These are phyloP conservation scores for Meloidogyne chitwoodi DNA, from an alignment of 1,140 invertebrate species.

Conservation along the genomic window DNA sequence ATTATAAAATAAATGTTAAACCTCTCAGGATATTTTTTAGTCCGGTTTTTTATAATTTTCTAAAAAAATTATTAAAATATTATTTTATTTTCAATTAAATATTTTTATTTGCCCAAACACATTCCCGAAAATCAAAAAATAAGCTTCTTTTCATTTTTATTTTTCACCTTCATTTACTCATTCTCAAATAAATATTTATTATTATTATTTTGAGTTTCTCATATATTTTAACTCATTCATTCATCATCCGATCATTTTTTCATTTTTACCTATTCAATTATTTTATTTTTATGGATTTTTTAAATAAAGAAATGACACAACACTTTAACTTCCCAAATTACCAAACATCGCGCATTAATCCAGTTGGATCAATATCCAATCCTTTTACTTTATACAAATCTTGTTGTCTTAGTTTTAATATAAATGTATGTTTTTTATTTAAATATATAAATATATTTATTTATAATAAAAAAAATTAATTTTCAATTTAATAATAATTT, in stretches of 20 bases:
- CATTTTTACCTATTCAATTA: neutral
- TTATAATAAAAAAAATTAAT: too few species aligned
- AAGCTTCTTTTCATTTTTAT: neutral
- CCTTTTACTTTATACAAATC: neutral
- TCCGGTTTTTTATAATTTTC: too few species aligned
- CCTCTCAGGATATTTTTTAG: too few species aligned
- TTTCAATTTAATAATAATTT: too few species aligned
- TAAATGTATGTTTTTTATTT: neutral
- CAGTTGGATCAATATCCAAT: neutral
- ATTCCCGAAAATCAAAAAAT: too few species aligned
- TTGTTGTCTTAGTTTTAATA: constrained; percentile 6
- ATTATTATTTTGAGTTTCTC: too few species aligned
- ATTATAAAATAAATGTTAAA: too few species aligned
- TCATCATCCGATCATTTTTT: neutral
- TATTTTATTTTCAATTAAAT: too few species aligned
- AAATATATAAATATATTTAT: too few species aligned
- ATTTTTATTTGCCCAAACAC: too few species aligned
- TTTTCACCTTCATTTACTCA: neutral
- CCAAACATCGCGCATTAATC: neutral
- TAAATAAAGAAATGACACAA: neutral
- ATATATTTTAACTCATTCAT: neutral
- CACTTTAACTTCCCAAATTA: neutral
- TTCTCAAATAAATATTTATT: too few species aligned
- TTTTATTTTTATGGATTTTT: neutral
- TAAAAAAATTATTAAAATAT: too few species aligned